Percentiles rank a stretch among this genome's conserved stretches.
These are phyloP conservation scores for Melipona quadrifasciata DNA, from an alignment of 1,140 invertebrate genomes.

Conservation along the genomic window DNA sequence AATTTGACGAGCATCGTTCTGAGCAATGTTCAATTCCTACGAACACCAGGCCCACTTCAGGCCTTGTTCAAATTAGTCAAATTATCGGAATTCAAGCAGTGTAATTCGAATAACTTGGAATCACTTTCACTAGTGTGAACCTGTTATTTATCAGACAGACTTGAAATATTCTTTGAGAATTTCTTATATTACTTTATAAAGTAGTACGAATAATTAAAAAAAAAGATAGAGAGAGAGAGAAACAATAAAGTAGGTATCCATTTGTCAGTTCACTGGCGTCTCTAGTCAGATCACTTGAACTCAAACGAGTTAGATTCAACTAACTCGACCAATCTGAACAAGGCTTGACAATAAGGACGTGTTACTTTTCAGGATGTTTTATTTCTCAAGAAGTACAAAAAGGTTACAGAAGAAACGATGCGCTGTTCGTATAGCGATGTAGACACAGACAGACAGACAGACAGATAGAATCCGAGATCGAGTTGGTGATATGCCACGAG, in stretches of 20 bases:
- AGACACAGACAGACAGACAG: slow-evolving; percentile 34
- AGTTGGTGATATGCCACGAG: slow-evolving; percentile 51
- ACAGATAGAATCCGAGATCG: slow-evolving; percentile 47
- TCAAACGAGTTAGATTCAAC: neutral
- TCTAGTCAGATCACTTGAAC: neutral
- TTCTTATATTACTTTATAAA: too few species aligned
- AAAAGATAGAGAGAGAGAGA: too few species aligned
- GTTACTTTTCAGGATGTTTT: slow-evolving; percentile 58
- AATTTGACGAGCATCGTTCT: neutral
- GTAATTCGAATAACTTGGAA: neutral
- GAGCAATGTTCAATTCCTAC: neutral
- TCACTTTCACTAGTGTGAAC: neutral
- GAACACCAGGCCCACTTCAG: neutral
- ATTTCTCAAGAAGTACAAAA: slow-evolving; percentile 70
- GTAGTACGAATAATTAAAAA: too few species aligned
- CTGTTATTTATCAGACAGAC: too few species aligned
- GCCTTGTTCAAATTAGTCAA: neutral
- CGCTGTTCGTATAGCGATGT: slow-evolving; percentile 26
- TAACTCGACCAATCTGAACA: neutral
- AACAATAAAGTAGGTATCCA: too few species aligned
- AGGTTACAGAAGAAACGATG: slow-evolving; percentile 49
- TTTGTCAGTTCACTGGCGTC: too few species aligned
- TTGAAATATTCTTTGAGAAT: neutral
- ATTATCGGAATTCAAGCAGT: neutral
- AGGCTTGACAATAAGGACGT: slow-evolving; percentile 57